phyloP scores from a whole-genome alignment of 2,113 vertebrate genomes.

The Syngnathus typhle region DNA sequence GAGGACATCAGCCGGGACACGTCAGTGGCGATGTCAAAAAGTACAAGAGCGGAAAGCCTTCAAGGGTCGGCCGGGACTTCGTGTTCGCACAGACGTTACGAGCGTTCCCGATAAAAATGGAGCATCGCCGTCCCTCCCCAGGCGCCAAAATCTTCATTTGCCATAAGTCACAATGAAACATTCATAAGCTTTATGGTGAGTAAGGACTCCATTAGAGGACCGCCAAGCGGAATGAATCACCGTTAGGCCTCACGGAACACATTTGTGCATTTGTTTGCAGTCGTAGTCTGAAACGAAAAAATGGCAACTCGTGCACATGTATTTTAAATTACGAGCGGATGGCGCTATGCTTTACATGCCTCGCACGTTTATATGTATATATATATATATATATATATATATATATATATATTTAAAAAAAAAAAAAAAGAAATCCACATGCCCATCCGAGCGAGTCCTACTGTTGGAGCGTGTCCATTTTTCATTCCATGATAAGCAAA shows the following conservation, averaged over 20 bases:
- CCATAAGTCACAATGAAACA: conserved; percentile 33
- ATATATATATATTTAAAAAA: neutral
- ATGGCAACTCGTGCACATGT: neutral
- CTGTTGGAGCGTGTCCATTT: neutral
- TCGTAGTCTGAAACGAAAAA: neutral
- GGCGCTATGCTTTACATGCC: neutral
- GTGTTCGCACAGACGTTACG: conserved; percentile 18
- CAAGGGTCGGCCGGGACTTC: conserved; percentile 14
- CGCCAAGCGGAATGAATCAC: conserved; percentile 12
- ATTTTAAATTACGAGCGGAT: neutral
- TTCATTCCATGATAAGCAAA: neutral
- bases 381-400: neutral
- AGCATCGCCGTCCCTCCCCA: conserved; percentile 16
- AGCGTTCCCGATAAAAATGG: conserved; percentile 36
- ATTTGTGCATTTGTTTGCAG: neutral
- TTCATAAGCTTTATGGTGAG: conserved; percentile 34
- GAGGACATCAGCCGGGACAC: conserved; percentile 23
- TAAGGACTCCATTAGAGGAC: conserved; percentile 20
- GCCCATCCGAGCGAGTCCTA: neutral
- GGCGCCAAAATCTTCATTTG: conserved; percentile 32
- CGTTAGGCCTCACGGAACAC: neutral
- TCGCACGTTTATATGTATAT: neutral
- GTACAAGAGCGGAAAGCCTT: conserved; percentile 27
- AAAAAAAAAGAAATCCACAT: neutral
- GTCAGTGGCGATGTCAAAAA: conserved; percentile 25